Base-by-base conservation (phyloP, 2,888 invertebrate species). In the Oconnorella tubifera region DNA sequence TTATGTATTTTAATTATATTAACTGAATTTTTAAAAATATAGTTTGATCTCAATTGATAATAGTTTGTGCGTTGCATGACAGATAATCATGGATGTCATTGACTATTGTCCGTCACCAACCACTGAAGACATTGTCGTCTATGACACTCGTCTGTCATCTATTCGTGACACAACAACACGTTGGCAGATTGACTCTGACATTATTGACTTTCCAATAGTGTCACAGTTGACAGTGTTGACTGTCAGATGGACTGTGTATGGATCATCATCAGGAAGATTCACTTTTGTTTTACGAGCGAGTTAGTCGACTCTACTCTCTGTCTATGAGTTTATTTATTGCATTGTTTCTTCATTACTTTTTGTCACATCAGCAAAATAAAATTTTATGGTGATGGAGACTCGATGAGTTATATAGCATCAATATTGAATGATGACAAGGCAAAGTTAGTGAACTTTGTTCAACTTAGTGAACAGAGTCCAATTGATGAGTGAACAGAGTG, bases 181-280 rank as follows among this genome's bases (percentile, higher is more conserved):
- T 3, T 72, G 72, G 72, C 31, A 55, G 33, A 63, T 72, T 1
- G 72, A 89, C 73, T 85, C 90, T 33, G 95, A 98, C 82, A 82
- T 94, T 63, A 89, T 91, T 0, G 88, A 91, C 19, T 98, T 99
- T 78, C 98, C 98, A 0, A 88, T 90, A 0, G 89, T 92, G 0
- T 93, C 93, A 63, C 89, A 88, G 0, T 75, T 74, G 53, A 73
- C 71, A 40, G 70, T 68, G 60, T 67, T 84, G 56, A 78, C 79
- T 1, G 75, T 84, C 60, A 67, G 74, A 2, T 76, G 78, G 66
- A 78, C 78, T 0, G 70, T 72, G 31, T 73, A 73, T 1, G 75
- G 74, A 6, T 62, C 75, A 23, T 58, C 74, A 10, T 77, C 80
- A 31, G 81, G 80, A 25, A 67, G 81, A 40, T 69, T 81, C 4